Evolutionary conservation across 1,140 invertebrate species (phyloP), one percentile per base, ranked within the genome.

Genomic region (Palaemon carinicauda): DNA sequence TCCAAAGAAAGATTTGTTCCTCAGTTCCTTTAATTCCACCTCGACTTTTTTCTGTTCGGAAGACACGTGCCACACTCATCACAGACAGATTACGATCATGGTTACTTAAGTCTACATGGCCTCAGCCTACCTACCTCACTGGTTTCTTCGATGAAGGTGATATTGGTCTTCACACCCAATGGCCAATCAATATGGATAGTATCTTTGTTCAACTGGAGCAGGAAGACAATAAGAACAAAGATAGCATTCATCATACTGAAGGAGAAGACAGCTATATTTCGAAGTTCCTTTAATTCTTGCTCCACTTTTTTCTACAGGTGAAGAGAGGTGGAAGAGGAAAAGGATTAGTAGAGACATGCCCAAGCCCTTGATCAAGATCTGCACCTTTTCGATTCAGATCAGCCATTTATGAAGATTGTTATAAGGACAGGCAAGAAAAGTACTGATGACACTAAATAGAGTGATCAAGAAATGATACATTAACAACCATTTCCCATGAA

Each of bases 181-280:
- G 96, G 97, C 97, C 96, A 98, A 91, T 97, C 96, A 91, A 98
- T 94, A 92, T 98, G 97, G 89, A 98, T 94, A 91, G 95, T 94
- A 92, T 98, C 96, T 94, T 98, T 98, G 93, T 98, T 97, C 92
- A 98, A 94, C 94, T 98, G 98, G 90, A 99, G 95, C 91, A 99
- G 95, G 93, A 99, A 97, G 90, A 99, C 97, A 93, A 99, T 98
- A 91, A 99, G 94, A 89, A 99, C 97, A 94, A 99, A 99, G 89
- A 99, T 94, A 85, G 97, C 96, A 93, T 99, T 99, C 91, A 98
- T 93, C 97, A 99, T 99, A 93, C 98, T 97, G 94, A 99, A 99
- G 82, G 95, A 96, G 93, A 99, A 98, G 31, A 98, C 97, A 88
- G 96, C 96, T 91, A 96, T 95, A 92, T 98, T 97, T 91, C 97